phyloP scores from a whole-genome alignment of 2,113 vertebrate species.

The Psammodynastes pulverulentus region DNA sequence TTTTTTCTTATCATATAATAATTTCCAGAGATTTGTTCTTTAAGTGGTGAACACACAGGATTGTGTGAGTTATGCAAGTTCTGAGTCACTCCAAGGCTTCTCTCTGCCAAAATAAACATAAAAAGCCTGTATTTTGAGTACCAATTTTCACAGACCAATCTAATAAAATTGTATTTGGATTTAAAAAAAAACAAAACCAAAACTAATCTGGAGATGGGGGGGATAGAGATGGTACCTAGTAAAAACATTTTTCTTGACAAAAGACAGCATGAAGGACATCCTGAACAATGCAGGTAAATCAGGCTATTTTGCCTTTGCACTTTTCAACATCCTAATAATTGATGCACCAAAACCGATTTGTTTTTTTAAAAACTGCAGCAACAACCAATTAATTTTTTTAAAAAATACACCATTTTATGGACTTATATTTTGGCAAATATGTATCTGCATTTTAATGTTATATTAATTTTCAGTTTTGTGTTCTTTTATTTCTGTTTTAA shows the following conservation, averaged over 20 bases:
- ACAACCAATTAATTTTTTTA: background rate
- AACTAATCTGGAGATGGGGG: background rate
- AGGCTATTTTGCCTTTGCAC: no score
- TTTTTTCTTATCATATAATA: fast-evolving
- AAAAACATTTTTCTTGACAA: background rate
- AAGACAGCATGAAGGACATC: no score
- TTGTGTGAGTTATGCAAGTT: background rate
- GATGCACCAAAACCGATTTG: background rate
- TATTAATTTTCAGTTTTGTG: background rate
- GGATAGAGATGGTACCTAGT: background rate
- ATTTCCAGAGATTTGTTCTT: background rate
- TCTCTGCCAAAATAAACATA: background rate
- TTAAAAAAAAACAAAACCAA: background rate
- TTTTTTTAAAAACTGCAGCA: background rate
- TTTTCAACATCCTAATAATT: background rate
- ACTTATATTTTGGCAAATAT: background rate
- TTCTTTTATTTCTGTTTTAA: background rate
- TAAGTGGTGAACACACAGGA: background rate
- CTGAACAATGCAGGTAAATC: no score
- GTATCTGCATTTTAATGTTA: background rate
- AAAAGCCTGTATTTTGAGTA: background rate
- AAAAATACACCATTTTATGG: background rate
- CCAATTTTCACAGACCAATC: background rate
- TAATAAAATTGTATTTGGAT: background rate
- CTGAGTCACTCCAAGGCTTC: background rate